Conservation (phyloP, 2,113 vertebrate genomes). For the Tyrannus savana region DNA sequence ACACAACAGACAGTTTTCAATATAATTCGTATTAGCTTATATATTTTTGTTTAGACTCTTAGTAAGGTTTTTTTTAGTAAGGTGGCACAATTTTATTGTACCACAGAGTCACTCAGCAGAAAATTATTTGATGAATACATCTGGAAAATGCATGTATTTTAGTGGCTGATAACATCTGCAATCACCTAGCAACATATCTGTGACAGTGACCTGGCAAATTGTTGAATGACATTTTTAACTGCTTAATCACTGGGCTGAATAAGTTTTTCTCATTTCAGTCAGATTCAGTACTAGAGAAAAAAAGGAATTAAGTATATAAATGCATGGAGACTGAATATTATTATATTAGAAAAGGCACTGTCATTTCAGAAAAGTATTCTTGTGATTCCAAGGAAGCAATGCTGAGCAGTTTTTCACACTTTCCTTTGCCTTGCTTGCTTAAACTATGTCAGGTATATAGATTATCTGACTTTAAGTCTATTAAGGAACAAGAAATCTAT, state of each 20-base stretch:
- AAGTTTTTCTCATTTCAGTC: neutral
- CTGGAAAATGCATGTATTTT: constrained; percentile 44
- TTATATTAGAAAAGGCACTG: neutral
- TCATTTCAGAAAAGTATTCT: neutral
- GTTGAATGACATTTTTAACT: constrained; percentile 31
- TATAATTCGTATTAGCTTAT: neutral
- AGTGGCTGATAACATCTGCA: constrained; percentile 48
- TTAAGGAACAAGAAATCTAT: neutral
- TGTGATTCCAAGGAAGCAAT: neutral
- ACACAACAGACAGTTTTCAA: neutral
- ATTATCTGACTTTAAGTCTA: neutral
- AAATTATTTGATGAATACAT: constrained; percentile 37
- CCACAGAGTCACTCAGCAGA: neutral
- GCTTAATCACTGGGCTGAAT: neutral
- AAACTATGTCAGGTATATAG: neutral
- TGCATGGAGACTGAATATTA: neutral
- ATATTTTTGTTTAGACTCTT: neutral
- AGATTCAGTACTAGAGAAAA: neutral
- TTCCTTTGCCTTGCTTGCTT: neutral
- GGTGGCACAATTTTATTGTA: neutral
- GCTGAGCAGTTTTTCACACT: neutral
- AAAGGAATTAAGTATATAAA: neutral
- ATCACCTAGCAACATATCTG: constrained; percentile 61
- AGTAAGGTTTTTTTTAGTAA: neutral
- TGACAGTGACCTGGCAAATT: constrained; percentile 40